Conservation (phyloP, 1,140 invertebrate species). For the Stratiolaelaps scimitus region DNA sequence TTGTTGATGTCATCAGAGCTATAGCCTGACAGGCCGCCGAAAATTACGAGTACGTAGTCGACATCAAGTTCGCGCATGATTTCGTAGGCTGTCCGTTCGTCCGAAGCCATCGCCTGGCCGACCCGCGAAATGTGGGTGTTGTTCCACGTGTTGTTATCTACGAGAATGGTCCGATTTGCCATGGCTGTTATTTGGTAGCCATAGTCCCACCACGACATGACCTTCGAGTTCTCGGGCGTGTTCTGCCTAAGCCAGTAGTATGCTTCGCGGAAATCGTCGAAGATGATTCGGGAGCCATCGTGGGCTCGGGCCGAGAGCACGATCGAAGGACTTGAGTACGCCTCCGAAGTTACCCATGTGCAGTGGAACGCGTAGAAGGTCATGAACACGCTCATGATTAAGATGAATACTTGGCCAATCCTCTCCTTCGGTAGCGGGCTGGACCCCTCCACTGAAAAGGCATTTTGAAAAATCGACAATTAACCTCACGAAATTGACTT, state of each 20-base stretch:
- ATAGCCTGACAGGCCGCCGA: slow-evolving; percentile 94
- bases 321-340: slow-evolving; percentile 93
- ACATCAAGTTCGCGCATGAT: slow-evolving; percentile 95
- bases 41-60: slow-evolving; percentile 94
- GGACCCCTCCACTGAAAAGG: slow-evolving; percentile 39
- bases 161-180: slow-evolving; percentile 93
- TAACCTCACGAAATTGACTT: too few species aligned
- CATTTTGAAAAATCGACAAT: slow-evolving; percentile 33
- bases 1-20: slow-evolving; percentile 98
- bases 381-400: slow-evolving; percentile 67
- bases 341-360: slow-evolving; percentile 98
- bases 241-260: slow-evolving; percentile 97
- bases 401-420: slow-evolving; percentile 72
- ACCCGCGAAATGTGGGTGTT: slow-evolving; percentile 95
- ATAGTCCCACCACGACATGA: slow-evolving; percentile 99
- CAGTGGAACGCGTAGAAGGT: slow-evolving; percentile 89
- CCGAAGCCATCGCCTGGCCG: slow-evolving; percentile 92
- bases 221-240: slow-evolving; percentile 75
- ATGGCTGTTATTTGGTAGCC: slow-evolving; percentile 98
- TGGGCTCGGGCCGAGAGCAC: slow-evolving; percentile 86
- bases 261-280: slow-evolving; percentile 94
- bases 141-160: slow-evolving; percentile 99
- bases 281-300: slow-evolving; percentile 86
- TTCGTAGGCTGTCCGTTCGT: slow-evolving; percentile 89
- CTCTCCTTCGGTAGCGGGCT: slow-evolving; percentile 17